Evolutionary conservation across 2,888 invertebrate species (phyloP).

Genomic region (Acronicta aceris): DNA sequence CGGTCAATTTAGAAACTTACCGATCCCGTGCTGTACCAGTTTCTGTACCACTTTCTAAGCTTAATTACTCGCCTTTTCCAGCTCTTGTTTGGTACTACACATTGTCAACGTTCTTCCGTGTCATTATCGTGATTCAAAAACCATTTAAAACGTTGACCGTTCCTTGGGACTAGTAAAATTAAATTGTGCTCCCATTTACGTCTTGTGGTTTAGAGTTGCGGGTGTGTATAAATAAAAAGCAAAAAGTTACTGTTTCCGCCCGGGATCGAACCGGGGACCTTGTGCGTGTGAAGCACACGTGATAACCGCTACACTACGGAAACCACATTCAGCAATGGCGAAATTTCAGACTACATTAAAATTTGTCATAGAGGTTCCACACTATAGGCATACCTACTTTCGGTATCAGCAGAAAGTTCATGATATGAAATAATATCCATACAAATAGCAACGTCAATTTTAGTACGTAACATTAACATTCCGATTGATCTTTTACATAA

Average conservation of each 20-base stretch:
- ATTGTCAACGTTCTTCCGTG: conserved; percentile 80
- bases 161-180: conserved; percentile 49
- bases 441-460: too few species aligned
- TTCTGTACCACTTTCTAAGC: conserved; percentile 80
- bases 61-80: conserved; percentile 80
- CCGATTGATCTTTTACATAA: not conserved
- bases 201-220: conserved; percentile 14
- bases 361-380: too few species aligned
- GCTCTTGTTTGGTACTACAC: conserved; percentile 72
- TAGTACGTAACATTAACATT: too few species aligned
- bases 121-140: conserved; percentile 74
- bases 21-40: conserved; percentile 73
- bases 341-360: conserved; percentile 16
- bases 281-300: conserved; percentile 95
- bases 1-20: conserved; percentile 77
- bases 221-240: conserved; percentile 7
- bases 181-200: conserved; percentile 27
- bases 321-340: conserved; percentile 65
- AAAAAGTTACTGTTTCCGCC: conserved; percentile 88
- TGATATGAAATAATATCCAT: too few species aligned
- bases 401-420: too few species aligned
- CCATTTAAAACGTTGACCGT: conserved; percentile 55
- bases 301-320: conserved; percentile 94
- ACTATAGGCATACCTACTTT: too few species aligned
- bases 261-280: conserved; percentile 92